Conservation (phyloP, 2,113 vertebrate species). For the Muntiacus reevesi region DNA sequence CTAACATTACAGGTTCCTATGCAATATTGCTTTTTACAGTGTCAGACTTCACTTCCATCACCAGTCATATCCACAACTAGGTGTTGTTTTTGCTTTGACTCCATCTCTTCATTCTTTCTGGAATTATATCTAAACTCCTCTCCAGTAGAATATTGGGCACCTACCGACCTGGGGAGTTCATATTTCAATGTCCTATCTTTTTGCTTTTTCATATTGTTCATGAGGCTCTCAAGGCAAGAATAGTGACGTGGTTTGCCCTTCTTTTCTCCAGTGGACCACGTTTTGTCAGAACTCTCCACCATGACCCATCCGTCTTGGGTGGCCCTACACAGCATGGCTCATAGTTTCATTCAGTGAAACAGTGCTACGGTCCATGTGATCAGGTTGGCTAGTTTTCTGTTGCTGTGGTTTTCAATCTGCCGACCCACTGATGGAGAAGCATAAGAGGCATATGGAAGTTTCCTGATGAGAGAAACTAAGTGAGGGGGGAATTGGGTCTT, state of each 20-base stretch:
- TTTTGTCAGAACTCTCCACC: not conserved
- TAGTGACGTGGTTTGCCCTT: not conserved
- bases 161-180: not conserved
- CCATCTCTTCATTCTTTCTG: not conserved
- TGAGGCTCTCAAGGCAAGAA: not conserved
- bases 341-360: not conserved
- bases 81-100: not conserved
- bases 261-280: not conserved
- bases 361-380: rapidly evolving
- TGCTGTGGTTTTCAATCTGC: not conserved
- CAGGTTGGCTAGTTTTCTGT: not conserved
- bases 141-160: not conserved
- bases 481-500: not conserved
- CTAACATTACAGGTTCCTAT: not conserved
- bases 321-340: not conserved
- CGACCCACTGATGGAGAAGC: rapidly evolving
- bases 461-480: not conserved
- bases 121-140: not conserved
- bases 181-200: not conserved
- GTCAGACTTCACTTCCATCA: not conserved
- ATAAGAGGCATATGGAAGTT: not conserved
- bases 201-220: not conserved
- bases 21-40: not conserved
- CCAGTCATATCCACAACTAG: not conserved
- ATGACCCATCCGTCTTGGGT: not conserved